phyloP scores from a whole-genome alignment of 2,113 vertebrate species.

The Tetraodon nigroviridis region DNA sequence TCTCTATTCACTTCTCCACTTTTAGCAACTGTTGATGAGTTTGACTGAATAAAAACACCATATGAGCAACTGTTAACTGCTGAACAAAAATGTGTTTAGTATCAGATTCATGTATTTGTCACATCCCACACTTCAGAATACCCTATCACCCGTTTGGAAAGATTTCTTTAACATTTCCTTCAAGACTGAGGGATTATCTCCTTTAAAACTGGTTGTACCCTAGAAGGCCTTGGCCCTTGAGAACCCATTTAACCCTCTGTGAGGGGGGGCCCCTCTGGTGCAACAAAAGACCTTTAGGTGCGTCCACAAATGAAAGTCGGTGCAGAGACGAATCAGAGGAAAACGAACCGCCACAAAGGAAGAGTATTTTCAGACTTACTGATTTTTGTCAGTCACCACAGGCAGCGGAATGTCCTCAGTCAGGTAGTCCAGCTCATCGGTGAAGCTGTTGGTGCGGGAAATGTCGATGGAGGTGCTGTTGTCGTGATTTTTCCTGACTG shows the following conservation, averaged over 20 bases:
- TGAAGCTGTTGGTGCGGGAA: conserved; percentile 77
- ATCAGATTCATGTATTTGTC: conserved; percentile 7
- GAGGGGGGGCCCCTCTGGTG: conserved; percentile 48
- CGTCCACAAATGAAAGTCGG: conserved; percentile 43
- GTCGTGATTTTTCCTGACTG: conserved; percentile 67
- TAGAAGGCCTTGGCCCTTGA: conserved; percentile 49
- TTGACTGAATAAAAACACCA: too few relatives aligned
- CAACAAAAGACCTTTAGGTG: conserved; percentile 45
- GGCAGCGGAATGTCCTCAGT: conserved; percentile 75
- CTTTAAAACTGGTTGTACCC: conserved; percentile 54
- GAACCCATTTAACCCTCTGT: conserved; percentile 57
- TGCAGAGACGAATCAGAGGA: conserved; percentile 36
- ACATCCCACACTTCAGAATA: conserved; percentile 39
- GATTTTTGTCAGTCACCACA: conserved; percentile 61
- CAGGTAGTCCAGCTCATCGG: conserved; percentile 76
- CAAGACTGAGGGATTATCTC: conserved; percentile 62
- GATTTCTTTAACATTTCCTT: conserved; percentile 58
- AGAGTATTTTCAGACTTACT: conserved; percentile 69
- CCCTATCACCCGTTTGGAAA: conserved; percentile 41
- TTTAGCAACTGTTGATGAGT: neutral
- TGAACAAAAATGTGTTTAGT: conserved; percentile 10
- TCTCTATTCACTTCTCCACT: conserved; percentile 9
- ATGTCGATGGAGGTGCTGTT: conserved; percentile 69
- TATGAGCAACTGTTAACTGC: neutral
- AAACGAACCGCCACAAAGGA: neutral